Conservation (phyloP, 2,888 invertebrate genomes). For the Tuta absoluta region DNA sequence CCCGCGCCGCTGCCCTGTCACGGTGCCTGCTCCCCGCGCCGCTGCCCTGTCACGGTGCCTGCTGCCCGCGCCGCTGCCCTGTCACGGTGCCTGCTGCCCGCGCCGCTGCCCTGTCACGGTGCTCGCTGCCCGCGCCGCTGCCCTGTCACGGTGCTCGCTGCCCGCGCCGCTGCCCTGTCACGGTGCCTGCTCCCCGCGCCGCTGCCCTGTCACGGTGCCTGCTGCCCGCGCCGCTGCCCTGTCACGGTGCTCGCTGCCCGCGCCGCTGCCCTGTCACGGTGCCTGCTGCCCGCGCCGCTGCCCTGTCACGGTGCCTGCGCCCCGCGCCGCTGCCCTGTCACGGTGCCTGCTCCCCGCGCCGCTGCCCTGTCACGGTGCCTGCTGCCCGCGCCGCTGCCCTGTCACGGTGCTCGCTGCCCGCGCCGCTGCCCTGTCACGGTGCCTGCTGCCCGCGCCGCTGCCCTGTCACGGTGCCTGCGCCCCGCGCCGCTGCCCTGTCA, state of each 20-base stretch:
- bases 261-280: slow-evolving; percentile 22
- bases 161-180: slow-evolving; percentile 9
- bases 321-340: slow-evolving; percentile 25
- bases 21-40: slow-evolving; percentile 14
- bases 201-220: slow-evolving; percentile 26
- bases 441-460: slow-evolving; percentile 21
- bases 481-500: slow-evolving; percentile 27
- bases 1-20: slow-evolving; percentile 20
- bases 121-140: slow-evolving; percentile 22
- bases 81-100: slow-evolving; percentile 25
- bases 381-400: slow-evolving; percentile 19
- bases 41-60: slow-evolving; percentile 15
- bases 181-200: slow-evolving; percentile 9
- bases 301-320: background rate
- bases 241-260: slow-evolving; percentile 3
- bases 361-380: slow-evolving; percentile 23
- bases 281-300: slow-evolving; percentile 6
- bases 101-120: slow-evolving; percentile 28
- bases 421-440: too few species aligned
- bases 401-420: slow-evolving; percentile 15
- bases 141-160: slow-evolving; percentile 13
- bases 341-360: slow-evolving; percentile 17
- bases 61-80: slow-evolving; percentile 19
- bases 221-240: slow-evolving; percentile 19
- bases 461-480: slow-evolving; percentile 14